Evolutionary conservation across 2,113 vertebrate genomes (phyloP).

Genomic region (Macquaria australasica): DNA sequence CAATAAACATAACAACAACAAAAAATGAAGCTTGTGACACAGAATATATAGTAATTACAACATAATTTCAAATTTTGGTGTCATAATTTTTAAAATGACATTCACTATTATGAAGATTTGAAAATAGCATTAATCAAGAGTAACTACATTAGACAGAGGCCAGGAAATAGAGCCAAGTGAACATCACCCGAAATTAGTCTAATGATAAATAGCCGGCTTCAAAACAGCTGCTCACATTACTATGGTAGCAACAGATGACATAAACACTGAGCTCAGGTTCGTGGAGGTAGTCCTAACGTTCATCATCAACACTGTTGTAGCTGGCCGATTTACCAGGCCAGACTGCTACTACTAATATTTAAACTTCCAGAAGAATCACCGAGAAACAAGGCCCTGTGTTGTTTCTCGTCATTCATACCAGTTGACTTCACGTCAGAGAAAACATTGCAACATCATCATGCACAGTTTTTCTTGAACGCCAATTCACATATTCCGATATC

Average conservation of each 20-base stretch:
- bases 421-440: constrained; percentile 67
- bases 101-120: neutral
- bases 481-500: neutral
- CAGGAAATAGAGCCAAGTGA: neutral
- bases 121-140: neutral
- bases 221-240: constrained; percentile 23
- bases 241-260: constrained; percentile 52
- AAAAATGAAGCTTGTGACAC: neutral
- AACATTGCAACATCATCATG: constrained; percentile 66
- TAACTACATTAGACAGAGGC: neutral
- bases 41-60: neutral
- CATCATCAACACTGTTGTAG: neutral
- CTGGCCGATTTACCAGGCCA: neutral
- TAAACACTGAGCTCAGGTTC: constrained; percentile 39
- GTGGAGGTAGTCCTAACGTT: neutral
- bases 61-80: neutral
- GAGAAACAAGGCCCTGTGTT: constrained; percentile 61
- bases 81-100: neutral
- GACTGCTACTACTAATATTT: neutral
- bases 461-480: neutral
- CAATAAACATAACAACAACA: neutral
- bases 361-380: constrained; percentile 12
- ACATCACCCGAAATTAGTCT: neutral
- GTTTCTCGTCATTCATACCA: constrained; percentile 69
- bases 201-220: neutral